Base-by-base conservation (phyloP, 1,140 invertebrate genomes). In the Archivesica marissinica region DNA sequence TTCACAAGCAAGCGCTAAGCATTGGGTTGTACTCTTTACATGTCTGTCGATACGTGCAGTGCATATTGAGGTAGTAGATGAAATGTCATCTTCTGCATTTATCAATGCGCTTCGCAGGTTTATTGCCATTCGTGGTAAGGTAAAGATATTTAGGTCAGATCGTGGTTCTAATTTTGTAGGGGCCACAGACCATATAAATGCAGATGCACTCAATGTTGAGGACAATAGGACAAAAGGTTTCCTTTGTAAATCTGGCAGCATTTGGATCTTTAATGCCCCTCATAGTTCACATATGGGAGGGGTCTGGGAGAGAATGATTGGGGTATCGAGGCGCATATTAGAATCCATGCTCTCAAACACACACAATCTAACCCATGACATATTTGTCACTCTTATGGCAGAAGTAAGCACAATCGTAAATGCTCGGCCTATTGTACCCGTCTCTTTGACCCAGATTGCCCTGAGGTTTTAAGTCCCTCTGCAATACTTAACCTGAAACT, bases 241-340 rank as follows among this genome's bases (percentile, higher is more conserved):
- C 17, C 59, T 68, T 0, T 6, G n/a, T 39, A 23, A 80, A 7
- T 23, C 1, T 0, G 23, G 77, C 30, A 13, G 28, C 6, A 35
- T 17, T 2, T 80, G 77, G 77, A 11, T 38, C 2, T 89, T 87
- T 70, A 89, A 85, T 44, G 39, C 79, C 25, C 86, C 83, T n/a
- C 61, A 86, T 72, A 17, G 68, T 0, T 80, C 85, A 0, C 87
- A 87, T 64, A 81, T 79, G 68, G 78, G 74, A 20, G 85, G 86
- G 1, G 50, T 81, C 11, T 90, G 88, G 88, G 89, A 90, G 28
- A 35, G 89, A 20, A 75, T 85, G 50, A 86, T 89, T 17, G 77
- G 85, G 7, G 68, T 82, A 1, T 44, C 74, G 11, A 20, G 85
- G 50, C 38, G 74, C 1, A 85, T 85, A 28, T 74, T 90, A 17